Percentiles rank a stretch among this genome's conserved stretches.
Conservation (phyloP, 1,140 invertebrate species). For the Megalopta genalis region DNA sequence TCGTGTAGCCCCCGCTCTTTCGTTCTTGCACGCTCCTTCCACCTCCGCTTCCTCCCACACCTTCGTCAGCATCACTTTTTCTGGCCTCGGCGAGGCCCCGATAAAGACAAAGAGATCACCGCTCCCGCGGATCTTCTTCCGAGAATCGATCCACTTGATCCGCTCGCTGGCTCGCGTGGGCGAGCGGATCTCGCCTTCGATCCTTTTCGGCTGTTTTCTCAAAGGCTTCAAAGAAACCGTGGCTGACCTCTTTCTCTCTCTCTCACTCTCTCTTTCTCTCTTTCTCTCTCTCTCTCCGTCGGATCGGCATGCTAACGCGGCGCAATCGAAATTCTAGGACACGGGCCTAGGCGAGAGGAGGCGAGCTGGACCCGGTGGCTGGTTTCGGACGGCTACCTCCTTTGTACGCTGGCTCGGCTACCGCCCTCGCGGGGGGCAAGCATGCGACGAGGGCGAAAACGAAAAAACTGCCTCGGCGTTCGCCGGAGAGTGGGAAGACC, state of each 20-base stretch:
- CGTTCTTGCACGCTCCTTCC: slow-evolving; percentile 66
- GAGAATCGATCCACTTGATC: slow-evolving; percentile 47
- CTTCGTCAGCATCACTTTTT: slow-evolving; percentile 51
- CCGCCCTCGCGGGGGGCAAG: slow-evolving; percentile 73
- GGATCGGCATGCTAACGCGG: no score
- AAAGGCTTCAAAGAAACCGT: no score
- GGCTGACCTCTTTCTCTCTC: no score
- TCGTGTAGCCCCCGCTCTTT: slow-evolving; percentile 75
- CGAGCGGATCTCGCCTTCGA: slow-evolving; percentile 20
- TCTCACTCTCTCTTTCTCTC: no score
- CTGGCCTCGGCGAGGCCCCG: slow-evolving; percentile 28
- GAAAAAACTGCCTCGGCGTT: slow-evolving; percentile 27
- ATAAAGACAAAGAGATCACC: slow-evolving; percentile 51
- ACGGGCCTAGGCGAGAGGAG: background rate
- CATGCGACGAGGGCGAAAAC: slow-evolving; percentile 34
- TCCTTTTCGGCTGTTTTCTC: no score
- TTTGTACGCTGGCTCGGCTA: slow-evolving; percentile 61
- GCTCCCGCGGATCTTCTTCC: slow-evolving; percentile 43
- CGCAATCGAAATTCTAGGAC: no score
- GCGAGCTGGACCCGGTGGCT: slow-evolving; percentile 21
- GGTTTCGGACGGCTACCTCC: slow-evolving; percentile 50
- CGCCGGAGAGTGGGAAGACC: slow-evolving; percentile 46
- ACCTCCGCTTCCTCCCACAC: slow-evolving; percentile 59
- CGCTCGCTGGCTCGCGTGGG: slow-evolving; percentile 40
- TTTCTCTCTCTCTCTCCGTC: no score